Percentiles rank a stretch among this genome's conserved stretches.
Conservation (phyloP, 37 sponge, comb jelly and placozoan species). For the Geodia barretti region DNA sequence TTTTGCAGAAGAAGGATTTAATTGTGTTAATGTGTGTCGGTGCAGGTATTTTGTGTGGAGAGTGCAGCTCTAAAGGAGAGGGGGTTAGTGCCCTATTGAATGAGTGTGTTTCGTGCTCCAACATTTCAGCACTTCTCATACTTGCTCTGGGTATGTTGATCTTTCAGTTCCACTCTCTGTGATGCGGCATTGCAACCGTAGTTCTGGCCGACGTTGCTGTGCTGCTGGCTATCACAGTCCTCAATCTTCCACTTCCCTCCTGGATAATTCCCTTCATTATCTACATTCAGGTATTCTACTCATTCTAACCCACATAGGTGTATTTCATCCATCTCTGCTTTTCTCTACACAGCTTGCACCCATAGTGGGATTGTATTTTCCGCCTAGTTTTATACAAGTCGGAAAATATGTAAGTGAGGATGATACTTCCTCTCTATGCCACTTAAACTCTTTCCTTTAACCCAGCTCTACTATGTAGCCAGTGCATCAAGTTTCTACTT, state of each 20-base stretch:
- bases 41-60: neutral
- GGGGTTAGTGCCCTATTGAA: neutral
- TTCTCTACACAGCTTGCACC: conserved; percentile 33
- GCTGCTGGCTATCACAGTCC: neutral
- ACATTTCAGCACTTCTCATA: neutral
- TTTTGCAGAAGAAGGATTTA: too few species aligned
- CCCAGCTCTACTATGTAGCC: conserved; percentile 58
- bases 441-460: neutral
- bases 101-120: neutral
- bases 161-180: neutral
- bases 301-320: neutral
- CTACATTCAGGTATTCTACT: conserved; percentile 50
- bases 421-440: too few species aligned
- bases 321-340: neutral
- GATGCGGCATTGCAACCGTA: too few species aligned
- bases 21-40: too few species aligned
- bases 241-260: conserved; percentile 6
- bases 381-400: conserved; percentile 31
- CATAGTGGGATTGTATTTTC: conserved; percentile 31
- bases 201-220: conserved; percentile 14
- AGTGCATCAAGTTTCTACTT: conserved; percentile 70
- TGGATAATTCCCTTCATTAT: conserved; percentile 42
- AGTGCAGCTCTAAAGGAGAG: neutral
- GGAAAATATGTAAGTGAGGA: conserved; percentile 49
- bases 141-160: neutral